Evolutionary conservation across 2,113 vertebrate species (phyloP), one percentile per base, ranked within the genome.

Genomic region (Notothenia coriiceps): DNA sequence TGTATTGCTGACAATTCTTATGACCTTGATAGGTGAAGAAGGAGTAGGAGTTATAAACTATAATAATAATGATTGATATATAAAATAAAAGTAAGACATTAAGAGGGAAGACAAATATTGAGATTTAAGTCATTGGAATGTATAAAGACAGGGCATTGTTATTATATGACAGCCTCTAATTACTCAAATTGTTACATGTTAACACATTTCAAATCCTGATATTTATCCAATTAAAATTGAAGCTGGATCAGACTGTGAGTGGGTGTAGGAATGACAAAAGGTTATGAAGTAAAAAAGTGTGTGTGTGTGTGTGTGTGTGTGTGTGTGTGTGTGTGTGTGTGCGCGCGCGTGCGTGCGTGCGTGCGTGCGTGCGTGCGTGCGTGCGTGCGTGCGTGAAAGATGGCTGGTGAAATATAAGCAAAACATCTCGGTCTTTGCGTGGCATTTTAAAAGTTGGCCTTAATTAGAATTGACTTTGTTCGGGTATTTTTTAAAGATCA

Each of bases 401-500:
- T 6, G 59, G 15, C 20, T 12, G 54, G 29, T 77, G 64, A 74
- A 18, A 70, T 57, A 66, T 1, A 7, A 74, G 74, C 11, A 2
- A 57, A 69, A 51, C 61, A 29, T 40, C 61, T 63, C 5, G 12
- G 46, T 68, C 74, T 54, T 47, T n/a, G 6, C 49, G 14, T 77
- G 83, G 77, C 77, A 85, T 89, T 90, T 91, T 33, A 11, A 52
- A 70, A 75, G 68, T 52, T 9, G 70, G 3, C 54, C 77, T 60
- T 87, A 86, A 89, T 86, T 82, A 75, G 83, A 77, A 9, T 13
- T 10, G 65, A 84, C 78, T 82, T 84, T 64, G 59, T 66, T 54
- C 2, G 33, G 46, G 44, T 78, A 78, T 61, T 83, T 83, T 78
- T 74, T 60, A 86, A 86, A 86, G 80, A 89, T 78, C 80, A 88